Evolutionary conservation across 1,140 invertebrate genomes (phyloP), one percentile per base, ranked within the genome.

Genomic region (Brachionus paranguensis): DNA sequence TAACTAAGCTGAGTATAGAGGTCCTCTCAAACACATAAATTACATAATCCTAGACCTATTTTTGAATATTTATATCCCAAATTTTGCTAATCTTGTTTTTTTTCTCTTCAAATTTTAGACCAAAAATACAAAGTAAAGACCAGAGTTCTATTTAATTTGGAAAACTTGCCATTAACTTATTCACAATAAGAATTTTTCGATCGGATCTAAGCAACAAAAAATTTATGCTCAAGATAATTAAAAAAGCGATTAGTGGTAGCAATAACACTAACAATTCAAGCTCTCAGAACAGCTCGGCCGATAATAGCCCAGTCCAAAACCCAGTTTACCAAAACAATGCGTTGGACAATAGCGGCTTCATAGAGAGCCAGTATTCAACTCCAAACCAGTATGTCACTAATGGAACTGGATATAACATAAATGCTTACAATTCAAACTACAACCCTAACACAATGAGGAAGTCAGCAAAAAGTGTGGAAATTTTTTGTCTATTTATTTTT

Each of bases 141-240:
- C 17, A 60, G n/a, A 60, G 53, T 60, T 60, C 10, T 60, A 60
- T 60, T 60, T 60, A 60, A 60, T 20, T 60, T 24, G 7, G 53
- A 60, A 20, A 60, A 8, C 3, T 60, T 60, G 8, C 17, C 53
- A 60, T 27, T 10, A 60, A 8, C 20, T 27, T 6, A 20, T 20
- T n/a, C n/a, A 50, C 12, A 55, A 6, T 55, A 17, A 24, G 1
- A 20, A 20, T 27, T 60, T 20, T 53, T 60, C 8, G 53, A 60
- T 20, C 10, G 41, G 37, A 33, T 70, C n/a, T 1, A 17, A 41
- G 20, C 17, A 72, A 72, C 41, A 43, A 5, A 17, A 43, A 43
- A 72, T 72, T 72, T 72, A 72, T 72, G 68, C 68, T 72, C 41
- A 72, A 72, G 41, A 72, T 72, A 72, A 72, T 72, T 14, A 72